Base-by-base conservation (phyloP, 37 sponge, comb jelly and placozoan species). In the Aplysina aerophoba region DNA sequence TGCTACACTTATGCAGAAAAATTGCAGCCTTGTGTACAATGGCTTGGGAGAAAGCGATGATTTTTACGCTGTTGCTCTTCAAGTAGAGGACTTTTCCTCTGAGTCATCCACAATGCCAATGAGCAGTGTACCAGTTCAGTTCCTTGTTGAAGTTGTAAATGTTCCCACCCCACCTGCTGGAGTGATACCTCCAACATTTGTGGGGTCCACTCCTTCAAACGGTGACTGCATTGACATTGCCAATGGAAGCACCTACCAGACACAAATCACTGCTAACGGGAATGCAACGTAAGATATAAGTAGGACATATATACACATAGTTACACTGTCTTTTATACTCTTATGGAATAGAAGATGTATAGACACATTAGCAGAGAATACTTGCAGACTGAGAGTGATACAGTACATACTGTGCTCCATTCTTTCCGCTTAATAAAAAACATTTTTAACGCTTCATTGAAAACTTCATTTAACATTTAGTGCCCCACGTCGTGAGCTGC, bases 121-220 rank as follows among this genome's bases (percentile, higher is more conserved):
- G 60, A 87, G 88, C 55, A 87, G 88, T 72, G 74, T 87, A 15
- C 83, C 83, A 59, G n/a, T 87, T 3, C 88, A 87, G 53, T 87
- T 87, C 54, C 60, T 87, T 19, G 38, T 87, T 22, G 15, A 72
- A 33, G 58, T 87, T 25, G 80, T 72, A 22, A 11, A 13, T 33
- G 36, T 30, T 15, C 25, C 22, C 15, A 25, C n/a, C n/a, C n/a
- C n/a, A n/a, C n/a, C 75, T 14, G 34, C 83, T 37, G 50, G 50
- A 3, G 8, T 8, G 3, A 44, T 8, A 44, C 65, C 73, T 55
- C 28, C 54, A 50, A 58, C 19, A 15, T 25, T 79, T 28, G 57
- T 61, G 17, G 22, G 27, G 1, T 67, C 64, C 21, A 86, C 86
- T 11, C 79, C 67, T 53, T 55, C 73, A 36, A 63, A 81, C 71